These are phyloP conservation scores for Coptotermes formosanus DNA, from an alignment of 1,140 invertebrate species.

Conservation along the genomic window DNA sequence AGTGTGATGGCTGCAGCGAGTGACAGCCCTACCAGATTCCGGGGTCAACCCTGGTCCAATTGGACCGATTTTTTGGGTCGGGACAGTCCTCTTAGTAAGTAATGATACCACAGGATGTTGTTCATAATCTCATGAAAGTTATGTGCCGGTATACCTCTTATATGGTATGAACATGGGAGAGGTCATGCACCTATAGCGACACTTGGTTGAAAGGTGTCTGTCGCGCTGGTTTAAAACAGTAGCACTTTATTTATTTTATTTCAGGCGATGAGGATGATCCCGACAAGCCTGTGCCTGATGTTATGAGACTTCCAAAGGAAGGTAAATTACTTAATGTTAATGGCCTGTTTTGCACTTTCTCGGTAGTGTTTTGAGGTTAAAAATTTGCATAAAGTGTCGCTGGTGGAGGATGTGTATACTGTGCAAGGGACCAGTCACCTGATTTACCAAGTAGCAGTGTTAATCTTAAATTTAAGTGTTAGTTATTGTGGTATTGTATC, in stretches of 20 bases:
- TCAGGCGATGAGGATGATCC: conserved; percentile 5
- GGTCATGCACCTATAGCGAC: neutral
- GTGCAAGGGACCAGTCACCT: no score
- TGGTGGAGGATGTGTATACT: no score
- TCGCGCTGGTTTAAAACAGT: neutral
- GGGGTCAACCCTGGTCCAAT: conserved; percentile 52
- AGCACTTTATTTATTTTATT: neutral
- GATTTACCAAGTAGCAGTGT: no score
- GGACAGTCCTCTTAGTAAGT: conserved; percentile 51
- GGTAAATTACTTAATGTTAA: neutral
- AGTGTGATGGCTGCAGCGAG: conserved; percentile 36
- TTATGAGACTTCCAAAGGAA: conserved; percentile 2
- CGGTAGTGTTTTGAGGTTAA: neutral
- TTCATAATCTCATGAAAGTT: neutral
- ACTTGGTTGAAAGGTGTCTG: neutral
- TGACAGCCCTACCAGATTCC: conserved; percentile 53
- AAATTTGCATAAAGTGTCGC: no score
- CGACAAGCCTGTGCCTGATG: neutral
- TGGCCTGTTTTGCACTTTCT: neutral
- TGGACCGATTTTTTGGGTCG: conserved; percentile 52
- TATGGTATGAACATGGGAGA: neutral
- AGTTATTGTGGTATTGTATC: no score
- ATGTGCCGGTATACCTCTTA: neutral
- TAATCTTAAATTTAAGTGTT: no score
- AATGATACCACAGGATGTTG: neutral